phyloP scores from a whole-genome alignment of 1,140 invertebrate species.

The Drosophila pachea region DNA sequence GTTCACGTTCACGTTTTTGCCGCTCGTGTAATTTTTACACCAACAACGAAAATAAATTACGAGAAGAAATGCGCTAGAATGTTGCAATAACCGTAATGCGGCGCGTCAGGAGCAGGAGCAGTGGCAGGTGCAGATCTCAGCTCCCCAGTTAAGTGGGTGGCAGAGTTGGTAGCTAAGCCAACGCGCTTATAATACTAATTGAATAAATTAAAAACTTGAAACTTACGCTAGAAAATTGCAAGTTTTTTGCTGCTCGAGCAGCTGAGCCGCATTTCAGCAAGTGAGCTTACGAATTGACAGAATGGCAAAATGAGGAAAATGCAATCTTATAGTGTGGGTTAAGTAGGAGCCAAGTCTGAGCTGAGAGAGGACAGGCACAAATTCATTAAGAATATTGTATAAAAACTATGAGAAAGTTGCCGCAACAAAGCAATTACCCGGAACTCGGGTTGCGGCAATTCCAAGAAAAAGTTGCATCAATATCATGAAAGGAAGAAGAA shows the following conservation, averaged over 20 bases:
- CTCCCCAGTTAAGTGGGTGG: neutral
- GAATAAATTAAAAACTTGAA: slow-evolving; percentile 68
- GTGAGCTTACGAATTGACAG: neutral
- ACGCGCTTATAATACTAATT: slow-evolving; percentile 59
- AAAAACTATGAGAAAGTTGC: too few relatives aligned
- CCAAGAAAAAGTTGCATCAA: too few relatives aligned
- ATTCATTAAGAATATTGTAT: too few relatives aligned
- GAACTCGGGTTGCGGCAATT: too few relatives aligned
- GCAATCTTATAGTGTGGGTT: slow-evolving; percentile 1
- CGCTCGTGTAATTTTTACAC: slow-evolving; percentile 54
- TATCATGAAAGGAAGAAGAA: too few relatives aligned
- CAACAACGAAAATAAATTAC: slow-evolving; percentile 51
- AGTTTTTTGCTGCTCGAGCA: slow-evolving; percentile 17
- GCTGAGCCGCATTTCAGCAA: neutral
- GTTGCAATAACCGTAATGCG: slow-evolving; percentile 34
- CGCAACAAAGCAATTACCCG: too few relatives aligned
- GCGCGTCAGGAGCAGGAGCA: neutral
- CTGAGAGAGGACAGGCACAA: too few relatives aligned
- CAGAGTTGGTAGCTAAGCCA: slow-evolving; percentile 22
- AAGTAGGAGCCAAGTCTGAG: too few relatives aligned
- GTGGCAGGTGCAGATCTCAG: too few relatives aligned
- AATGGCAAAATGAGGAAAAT: neutral
- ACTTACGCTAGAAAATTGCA: slow-evolving; percentile 31
- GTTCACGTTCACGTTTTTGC: slow-evolving; percentile 50
- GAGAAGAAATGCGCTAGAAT: slow-evolving; percentile 68